These are phyloP conservation scores for Scrobipalpa costella DNA, from an alignment of 2,888 invertebrate species.

Conservation along the genomic window DNA sequence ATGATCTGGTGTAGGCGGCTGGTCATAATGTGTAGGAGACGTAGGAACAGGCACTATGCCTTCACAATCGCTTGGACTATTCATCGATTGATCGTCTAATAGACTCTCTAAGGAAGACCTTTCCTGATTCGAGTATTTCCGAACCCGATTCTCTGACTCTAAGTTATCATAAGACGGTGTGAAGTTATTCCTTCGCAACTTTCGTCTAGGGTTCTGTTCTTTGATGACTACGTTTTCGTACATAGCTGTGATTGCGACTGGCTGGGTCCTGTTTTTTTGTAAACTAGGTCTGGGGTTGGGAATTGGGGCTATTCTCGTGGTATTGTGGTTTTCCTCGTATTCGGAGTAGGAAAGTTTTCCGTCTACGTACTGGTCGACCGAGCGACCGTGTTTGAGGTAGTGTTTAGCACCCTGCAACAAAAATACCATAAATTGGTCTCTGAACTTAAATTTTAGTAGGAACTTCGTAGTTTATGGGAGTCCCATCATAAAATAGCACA, in stretches of 20 bases:
- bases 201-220: constrained; percentile 87
- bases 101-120: constrained; percentile 82
- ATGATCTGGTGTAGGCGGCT: constrained; percentile 96
- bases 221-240: constrained; percentile 87
- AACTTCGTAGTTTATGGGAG: no score
- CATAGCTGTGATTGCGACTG: constrained; percentile 87
- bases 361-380: constrained; percentile 90
- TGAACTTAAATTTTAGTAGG: background rate
- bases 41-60: constrained; percentile 83
- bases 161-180: no score
- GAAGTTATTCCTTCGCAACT: constrained; percentile 83
- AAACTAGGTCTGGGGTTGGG: constrained; percentile 72
- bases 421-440: constrained; percentile 18
- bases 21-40: constrained; percentile 94
- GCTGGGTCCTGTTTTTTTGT: constrained; percentile 77
- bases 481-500: no score
- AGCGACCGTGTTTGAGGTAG: constrained; percentile 85
- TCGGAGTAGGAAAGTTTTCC: constrained; percentile 81
- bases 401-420: constrained; percentile 78
- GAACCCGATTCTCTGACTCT: constrained; percentile 71
- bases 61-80: constrained; percentile 75
- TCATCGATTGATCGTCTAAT: constrained; percentile 80
- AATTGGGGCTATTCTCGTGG: constrained; percentile 68
- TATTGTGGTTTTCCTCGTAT: constrained; percentile 76
- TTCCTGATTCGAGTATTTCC: constrained; percentile 78